Conservation (phyloP, 2,888 invertebrate genomes). For the Teleogryllus oceanicus region DNA sequence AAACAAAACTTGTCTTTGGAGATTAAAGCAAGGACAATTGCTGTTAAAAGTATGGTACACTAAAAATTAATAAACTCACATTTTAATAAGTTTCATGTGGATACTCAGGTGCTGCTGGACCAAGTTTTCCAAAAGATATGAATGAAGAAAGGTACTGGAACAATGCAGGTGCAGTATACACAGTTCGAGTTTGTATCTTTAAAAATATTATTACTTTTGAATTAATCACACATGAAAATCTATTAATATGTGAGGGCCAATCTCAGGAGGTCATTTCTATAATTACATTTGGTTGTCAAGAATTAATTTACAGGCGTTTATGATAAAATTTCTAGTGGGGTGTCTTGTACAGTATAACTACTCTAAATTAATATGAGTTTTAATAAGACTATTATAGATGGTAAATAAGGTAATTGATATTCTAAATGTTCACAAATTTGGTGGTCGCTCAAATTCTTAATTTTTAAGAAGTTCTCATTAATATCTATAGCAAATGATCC, state of each 20-base stretch:
- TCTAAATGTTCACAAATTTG: not conserved
- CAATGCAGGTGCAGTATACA: not conserved
- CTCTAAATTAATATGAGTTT: slow-evolving; percentile 6
- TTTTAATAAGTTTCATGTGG: slow-evolving; percentile 7
- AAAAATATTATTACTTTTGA: not conserved
- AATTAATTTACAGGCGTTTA: slow-evolving; percentile 4
- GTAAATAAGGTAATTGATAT: not conserved
- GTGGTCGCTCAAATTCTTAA: no score
- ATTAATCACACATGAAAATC: slow-evolving; percentile 4
- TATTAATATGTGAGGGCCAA: not conserved
- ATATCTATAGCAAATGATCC: no score
- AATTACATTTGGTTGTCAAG: not conserved
- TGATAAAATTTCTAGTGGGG: slow-evolving; percentile 4
- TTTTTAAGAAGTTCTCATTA: no score
- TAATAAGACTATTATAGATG: not conserved
- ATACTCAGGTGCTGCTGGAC: not conserved
- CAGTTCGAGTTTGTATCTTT: not conserved
- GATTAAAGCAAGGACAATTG: not conserved
- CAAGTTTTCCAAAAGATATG: not conserved
- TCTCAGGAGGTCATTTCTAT: not conserved
- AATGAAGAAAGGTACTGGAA: not conserved
- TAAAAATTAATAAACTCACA: not conserved
- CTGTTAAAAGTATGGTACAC: no score
- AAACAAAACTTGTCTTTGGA: not conserved
- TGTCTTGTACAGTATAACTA: not conserved